Base-by-base conservation (phyloP, 2,888 invertebrate species). In the Xylota sylvarum region DNA sequence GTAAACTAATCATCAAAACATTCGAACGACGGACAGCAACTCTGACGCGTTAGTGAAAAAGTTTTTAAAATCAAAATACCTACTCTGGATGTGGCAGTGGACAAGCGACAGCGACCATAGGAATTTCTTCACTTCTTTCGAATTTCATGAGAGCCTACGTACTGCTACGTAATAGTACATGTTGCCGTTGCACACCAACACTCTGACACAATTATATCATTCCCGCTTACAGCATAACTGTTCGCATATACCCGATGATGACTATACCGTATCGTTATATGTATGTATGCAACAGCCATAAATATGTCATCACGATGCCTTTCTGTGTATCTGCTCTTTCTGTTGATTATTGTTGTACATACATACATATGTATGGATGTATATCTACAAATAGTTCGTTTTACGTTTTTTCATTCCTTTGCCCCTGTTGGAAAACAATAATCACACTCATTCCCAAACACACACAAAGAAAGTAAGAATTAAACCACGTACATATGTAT, bases 181-280 rank as follows among this genome's bases (percentile, higher is more conserved):
- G 58, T 27, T 19, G 32, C 30, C 55, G 43, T 32, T 74, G 64
- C 35, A 67, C 74, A 80, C 84, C 40, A 74, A 70, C 27, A 80
- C 80, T 40, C 7, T 2, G 4, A 5, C 30, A 80, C 12, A 74
- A 74, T 84, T 80, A 74, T 84, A 80, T 84, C 84, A 79, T 40
- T 84, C n/a, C 19, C 35, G 83, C 60, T 78, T 78, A 69, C 79
- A 84, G 62, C 73, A 80, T 80, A 84, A 79, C 83, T 80, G 80
- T 84, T 58, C 55, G 69, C 27, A 80, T 74, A 64, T 79, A 73
- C 48, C 5, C 40, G 37, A 72, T 27, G 23, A 7, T 43, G 35
- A 55, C 23, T 43, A 50, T 32, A 27, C 56, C 32, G 19, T 56
- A 43, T 52, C 12, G 30, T n/a, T 60, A 62, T 14, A 4, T 17